These are phyloP conservation scores for Hemithea aestivaria DNA, from an alignment of 2,888 invertebrate species.

Conservation along the genomic window DNA sequence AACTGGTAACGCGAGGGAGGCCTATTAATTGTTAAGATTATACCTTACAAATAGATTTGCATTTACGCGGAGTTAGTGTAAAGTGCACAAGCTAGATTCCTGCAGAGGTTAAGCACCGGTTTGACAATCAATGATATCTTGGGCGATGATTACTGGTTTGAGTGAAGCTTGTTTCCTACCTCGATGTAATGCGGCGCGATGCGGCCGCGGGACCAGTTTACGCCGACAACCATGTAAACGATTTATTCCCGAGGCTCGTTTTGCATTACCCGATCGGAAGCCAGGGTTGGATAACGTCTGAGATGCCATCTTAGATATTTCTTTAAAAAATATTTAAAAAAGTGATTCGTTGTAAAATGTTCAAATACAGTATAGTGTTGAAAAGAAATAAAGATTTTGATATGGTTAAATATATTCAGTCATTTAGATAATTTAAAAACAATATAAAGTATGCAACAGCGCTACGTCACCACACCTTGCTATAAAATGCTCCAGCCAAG, in stretches of 20 bases:
- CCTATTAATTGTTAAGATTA: conserved; percentile 16
- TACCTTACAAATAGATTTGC: conserved; percentile 6
- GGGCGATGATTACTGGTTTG: conserved; percentile 34
- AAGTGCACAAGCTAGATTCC: conserved; percentile 5
- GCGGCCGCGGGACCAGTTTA: conserved; percentile 71
- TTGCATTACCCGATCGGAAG: conserved; percentile 75
- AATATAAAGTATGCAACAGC: too few species aligned
- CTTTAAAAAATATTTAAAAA: too few species aligned
- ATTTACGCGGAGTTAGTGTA: conserved; percentile 3
- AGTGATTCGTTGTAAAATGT: too few species aligned
- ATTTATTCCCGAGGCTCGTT: conserved; percentile 75
- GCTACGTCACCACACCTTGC: too few species aligned
- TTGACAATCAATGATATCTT: conserved; percentile 23
- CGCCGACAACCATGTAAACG: conserved; percentile 79
- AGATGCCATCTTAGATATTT: conserved; percentile 3
- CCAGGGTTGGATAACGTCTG: conserved; percentile 57
- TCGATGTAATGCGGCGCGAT: conserved; percentile 38
- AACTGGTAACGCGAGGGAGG: conserved; percentile 38
- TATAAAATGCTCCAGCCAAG: too few species aligned
- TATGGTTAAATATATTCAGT: too few species aligned
- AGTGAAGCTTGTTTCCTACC: conserved; percentile 57
- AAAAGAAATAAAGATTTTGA: too few species aligned
- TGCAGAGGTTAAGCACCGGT: conserved; percentile 14
- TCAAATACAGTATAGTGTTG: too few species aligned
- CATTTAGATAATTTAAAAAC: too few species aligned